phyloP scores from a whole-genome alignment of 2,888 invertebrate species.

The Trichogramma dendrolimi region DNA sequence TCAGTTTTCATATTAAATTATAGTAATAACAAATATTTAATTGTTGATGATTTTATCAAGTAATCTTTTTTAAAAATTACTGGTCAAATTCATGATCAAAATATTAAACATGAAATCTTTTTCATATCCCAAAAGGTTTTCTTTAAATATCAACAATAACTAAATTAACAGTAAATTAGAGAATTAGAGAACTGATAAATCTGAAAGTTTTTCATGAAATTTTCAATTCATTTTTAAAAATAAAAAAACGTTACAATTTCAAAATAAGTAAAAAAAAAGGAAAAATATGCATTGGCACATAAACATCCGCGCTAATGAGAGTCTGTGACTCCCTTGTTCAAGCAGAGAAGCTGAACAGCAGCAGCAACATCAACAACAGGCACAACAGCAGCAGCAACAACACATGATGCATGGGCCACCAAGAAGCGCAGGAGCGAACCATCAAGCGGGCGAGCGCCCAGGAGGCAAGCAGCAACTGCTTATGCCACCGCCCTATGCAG shows the following conservation, averaged over 20 bases:
- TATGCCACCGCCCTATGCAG: conserved; percentile 51
- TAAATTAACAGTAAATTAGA: conserved; percentile 6
- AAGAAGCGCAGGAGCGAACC: conserved; percentile 41
- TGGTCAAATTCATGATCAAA: not conserved
- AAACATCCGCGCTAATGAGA: conserved; percentile 22
- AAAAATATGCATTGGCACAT: not conserved
- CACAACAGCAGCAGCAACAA: conserved; percentile 36
- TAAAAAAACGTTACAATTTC: conserved; percentile 2
- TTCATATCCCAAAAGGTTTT: not conserved
- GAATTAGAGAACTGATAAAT: conserved; percentile 10
- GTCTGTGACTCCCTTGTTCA: conserved; percentile 48
- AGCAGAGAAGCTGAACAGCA: conserved; percentile 51
- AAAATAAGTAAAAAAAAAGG: not conserved
- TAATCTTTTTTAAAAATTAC: too few relatives aligned
- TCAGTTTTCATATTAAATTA: too few relatives aligned
- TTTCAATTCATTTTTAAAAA: conserved; percentile 3
- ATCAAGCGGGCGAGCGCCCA: conserved; percentile 44
- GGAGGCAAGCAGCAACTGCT: conserved; percentile 49
- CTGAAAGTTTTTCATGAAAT: too few relatives aligned
- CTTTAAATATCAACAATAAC: not conserved
- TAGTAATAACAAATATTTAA: too few relatives aligned
- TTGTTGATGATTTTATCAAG: too few relatives aligned
- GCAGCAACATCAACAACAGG: conserved; percentile 25
- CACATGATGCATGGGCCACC: conserved; percentile 46
- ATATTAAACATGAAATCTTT: conserved; percentile 2